Conservation (phyloP, 2,113 vertebrate genomes). For the Crotalus viridis region DNA sequence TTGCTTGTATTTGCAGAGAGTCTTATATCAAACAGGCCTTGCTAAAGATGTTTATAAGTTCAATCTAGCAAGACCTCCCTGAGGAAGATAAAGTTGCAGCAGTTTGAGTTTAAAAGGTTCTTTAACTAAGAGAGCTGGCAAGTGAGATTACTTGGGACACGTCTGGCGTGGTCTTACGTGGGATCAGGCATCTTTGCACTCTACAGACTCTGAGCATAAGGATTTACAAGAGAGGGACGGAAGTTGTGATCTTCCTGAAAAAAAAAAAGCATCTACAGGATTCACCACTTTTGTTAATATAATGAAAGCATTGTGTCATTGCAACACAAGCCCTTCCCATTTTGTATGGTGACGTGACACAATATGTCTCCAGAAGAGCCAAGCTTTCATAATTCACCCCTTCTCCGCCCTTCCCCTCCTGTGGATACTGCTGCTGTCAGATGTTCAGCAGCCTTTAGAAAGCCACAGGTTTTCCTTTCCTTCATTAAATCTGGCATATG, state of each 20-base stretch:
- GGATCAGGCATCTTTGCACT: background rate
- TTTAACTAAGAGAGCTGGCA: background rate
- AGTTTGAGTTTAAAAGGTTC: background rate
- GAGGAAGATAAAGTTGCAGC: background rate
- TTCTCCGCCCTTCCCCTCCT: background rate
- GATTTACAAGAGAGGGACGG: background rate
- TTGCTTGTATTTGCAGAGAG: background rate
- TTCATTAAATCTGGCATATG: background rate
- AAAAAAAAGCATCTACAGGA: background rate
- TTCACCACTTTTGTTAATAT: background rate
- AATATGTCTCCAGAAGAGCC: background rate
- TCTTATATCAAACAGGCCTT: background rate
- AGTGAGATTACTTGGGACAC: background rate
- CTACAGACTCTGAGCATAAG: background rate
- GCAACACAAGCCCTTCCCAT: background rate
- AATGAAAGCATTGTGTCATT: background rate
- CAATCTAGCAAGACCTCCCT: background rate
- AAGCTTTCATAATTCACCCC: background rate
- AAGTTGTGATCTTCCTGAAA: background rate
- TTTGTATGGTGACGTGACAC: background rate
- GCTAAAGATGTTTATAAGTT: background rate
- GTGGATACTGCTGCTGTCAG: background rate
- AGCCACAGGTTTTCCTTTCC: background rate
- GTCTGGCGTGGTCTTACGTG: background rate
- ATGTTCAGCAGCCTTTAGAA: background rate